Conservation (phyloP, 2,113 vertebrate species). For the Corydoras maculifer region DNA sequence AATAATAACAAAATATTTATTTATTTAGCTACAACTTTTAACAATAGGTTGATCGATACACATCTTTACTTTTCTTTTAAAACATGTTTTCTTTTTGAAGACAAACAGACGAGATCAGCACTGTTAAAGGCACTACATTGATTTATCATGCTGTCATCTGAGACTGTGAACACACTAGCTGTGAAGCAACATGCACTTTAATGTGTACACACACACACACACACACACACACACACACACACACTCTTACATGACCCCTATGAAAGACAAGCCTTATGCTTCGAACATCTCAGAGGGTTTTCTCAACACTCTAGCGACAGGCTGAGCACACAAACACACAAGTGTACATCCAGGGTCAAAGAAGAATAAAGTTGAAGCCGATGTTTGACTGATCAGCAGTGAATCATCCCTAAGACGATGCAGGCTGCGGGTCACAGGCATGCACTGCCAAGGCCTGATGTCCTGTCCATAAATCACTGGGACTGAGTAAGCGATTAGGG, state of each 20-base stretch:
- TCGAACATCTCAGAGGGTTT: neutral
- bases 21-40: too few relatives aligned
- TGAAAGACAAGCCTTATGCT: neutral
- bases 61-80: too few relatives aligned
- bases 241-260: neutral
- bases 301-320: neutral
- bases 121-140: too few relatives aligned
- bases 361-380: neutral
- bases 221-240: neutral
- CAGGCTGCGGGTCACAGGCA: neutral
- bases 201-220: slow-evolving; percentile 5
- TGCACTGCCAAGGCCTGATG: neutral
- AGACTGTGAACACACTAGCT: too few relatives aligned
- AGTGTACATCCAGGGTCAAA: neutral
- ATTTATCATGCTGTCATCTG: too few relatives aligned
- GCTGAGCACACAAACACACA: neutral
- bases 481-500: slow-evolving; percentile 2
- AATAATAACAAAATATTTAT: too few relatives aligned
- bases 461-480: slow-evolving; percentile 1
- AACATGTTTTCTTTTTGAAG: too few relatives aligned
- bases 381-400: too few relatives aligned
- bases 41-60: too few relatives aligned
- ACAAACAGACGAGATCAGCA: too few relatives aligned
- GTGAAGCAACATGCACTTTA: too few relatives aligned
- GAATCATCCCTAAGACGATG: neutral